phyloP scores from a whole-genome alignment of 2,797 vertebrate genomes.

The Xiphorhynchus erythropygius region DNA sequence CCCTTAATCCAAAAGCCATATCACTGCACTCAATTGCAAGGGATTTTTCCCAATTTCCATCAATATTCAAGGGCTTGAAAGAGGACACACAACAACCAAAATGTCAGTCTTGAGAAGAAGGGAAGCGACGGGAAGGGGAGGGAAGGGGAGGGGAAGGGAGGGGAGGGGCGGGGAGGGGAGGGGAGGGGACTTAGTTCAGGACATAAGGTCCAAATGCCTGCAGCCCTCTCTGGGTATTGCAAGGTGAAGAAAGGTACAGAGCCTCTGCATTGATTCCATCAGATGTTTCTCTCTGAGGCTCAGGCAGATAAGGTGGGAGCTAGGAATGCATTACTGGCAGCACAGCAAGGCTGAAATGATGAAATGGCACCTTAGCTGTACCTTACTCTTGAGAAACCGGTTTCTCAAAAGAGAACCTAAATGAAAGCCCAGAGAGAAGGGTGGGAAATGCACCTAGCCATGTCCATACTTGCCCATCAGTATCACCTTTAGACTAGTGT shows the following conservation, averaged over 20 bases:
- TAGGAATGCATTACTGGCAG: background rate
- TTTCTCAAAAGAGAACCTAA: background rate
- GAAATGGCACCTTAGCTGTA: background rate
- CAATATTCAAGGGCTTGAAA: background rate
- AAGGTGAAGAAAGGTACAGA: background rate
- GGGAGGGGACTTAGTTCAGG: background rate
- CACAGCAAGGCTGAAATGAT: background rate
- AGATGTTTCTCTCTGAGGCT: background rate
- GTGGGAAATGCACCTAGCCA: background rate
- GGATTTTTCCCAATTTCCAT: background rate
- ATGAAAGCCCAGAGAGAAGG: background rate
- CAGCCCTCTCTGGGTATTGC: background rate
- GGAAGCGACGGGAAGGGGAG: too few relatives aligned
- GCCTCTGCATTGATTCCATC: background rate
- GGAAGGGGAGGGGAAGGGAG: background rate
- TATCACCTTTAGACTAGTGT: background rate
- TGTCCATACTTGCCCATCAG: background rate
- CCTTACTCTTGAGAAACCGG: background rate
- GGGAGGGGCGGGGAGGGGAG: too few relatives aligned
- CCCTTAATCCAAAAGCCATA: background rate
- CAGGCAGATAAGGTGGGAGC: accelerated
- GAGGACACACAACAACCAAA: background rate
- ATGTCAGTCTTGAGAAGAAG: background rate
- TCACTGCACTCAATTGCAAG: background rate
- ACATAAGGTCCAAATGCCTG: background rate